phyloP scores from a whole-genome alignment of 2,888 invertebrate genomes.

The Leptopilina drosophilae region DNA sequence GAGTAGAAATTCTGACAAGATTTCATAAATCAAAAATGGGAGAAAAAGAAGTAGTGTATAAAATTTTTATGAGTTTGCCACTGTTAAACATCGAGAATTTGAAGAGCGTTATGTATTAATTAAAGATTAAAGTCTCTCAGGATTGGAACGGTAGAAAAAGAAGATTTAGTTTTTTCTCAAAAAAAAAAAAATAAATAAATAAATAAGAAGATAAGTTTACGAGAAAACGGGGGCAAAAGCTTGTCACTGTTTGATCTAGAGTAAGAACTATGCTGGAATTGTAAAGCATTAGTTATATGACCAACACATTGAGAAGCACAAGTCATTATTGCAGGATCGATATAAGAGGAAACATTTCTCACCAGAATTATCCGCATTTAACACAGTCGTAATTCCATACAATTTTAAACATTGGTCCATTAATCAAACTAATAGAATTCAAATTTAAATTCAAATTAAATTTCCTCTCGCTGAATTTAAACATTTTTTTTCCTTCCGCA shows the following conservation, averaged over 20 bases:
- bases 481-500: too few relatives aligned
- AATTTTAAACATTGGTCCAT: conserved; percentile 10
- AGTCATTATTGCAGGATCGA: conserved; percentile 5
- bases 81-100: too few relatives aligned
- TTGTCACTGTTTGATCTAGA: conserved; percentile 11
- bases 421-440: neutral
- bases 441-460: too few relatives aligned
- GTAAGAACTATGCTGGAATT: neutral
- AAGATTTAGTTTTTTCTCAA: too few relatives aligned
- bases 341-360: conserved; percentile 6
- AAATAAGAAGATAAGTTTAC: neutral
- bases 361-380: neutral
- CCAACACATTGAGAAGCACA: neutral
- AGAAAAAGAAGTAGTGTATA: too few relatives aligned
- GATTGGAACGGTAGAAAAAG: too few relatives aligned
- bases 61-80: too few relatives aligned
- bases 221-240: neutral
- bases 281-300: neutral
- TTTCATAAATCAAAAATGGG: too few relatives aligned
- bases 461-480: too few relatives aligned
- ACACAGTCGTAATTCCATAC: neutral
- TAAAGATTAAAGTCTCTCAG: too few relatives aligned
- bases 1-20: too few relatives aligned
- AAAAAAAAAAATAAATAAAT: neutral
- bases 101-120: too few relatives aligned